Percentiles rank a stretch among this genome's conserved stretches.
Evolutionary conservation across 2,888 invertebrate species (phyloP).

Genomic region (Eilema depressum): DNA sequence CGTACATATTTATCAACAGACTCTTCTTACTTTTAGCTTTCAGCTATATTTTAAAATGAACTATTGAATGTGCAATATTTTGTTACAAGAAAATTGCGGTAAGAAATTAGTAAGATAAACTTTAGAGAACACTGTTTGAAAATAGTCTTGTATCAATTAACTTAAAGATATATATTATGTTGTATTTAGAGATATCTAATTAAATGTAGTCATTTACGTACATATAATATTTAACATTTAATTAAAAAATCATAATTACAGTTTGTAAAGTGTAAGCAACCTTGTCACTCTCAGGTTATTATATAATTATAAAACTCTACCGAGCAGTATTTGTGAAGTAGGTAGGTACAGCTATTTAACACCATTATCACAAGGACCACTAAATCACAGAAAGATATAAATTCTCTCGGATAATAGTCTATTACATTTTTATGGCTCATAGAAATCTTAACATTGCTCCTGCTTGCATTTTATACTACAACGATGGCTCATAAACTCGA

Average conservation of each 20-base stretch:
- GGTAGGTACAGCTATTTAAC: constrained; percentile 28
- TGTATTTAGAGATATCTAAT: constrained; percentile 8
- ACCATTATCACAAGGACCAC: constrained; percentile 50
- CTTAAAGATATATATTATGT: background rate
- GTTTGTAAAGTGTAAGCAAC: background rate
- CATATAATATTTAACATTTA: background rate
- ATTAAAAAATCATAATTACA: background rate
- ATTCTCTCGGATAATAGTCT: constrained; percentile 45
- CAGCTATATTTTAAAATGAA: background rate
- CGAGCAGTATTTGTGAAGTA: constrained; percentile 26
- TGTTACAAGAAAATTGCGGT: background rate
- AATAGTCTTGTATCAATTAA: background rate
- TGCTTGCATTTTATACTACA: constrained; percentile 57
- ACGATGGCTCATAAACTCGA: constrained; percentile 64
- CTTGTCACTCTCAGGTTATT: background rate
- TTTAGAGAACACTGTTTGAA: background rate
- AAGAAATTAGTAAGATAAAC: background rate
- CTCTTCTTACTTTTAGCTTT: background rate
- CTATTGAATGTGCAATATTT: background rate
- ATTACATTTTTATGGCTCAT: constrained; percentile 60
- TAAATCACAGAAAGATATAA: constrained; percentile 45
- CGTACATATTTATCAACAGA: background rate
- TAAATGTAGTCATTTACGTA: too few relatives aligned
- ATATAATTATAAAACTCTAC: constrained; percentile 18
- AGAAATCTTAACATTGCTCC: constrained; percentile 56